Base-by-base conservation (phyloP, 2,888 invertebrate genomes). In the Ophonus ardosiacus region DNA sequence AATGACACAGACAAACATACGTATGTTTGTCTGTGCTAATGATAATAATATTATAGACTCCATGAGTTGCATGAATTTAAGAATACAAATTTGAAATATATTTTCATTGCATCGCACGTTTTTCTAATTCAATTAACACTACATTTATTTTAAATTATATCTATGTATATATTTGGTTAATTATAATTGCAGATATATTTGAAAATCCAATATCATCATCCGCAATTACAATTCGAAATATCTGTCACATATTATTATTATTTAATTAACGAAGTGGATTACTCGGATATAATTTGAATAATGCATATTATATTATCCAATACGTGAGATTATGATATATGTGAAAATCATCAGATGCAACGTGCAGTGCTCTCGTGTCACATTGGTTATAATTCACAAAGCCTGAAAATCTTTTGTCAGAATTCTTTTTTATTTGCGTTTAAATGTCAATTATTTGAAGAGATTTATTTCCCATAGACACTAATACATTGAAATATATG, bases 401-500 rank as follows among this genome's bases (percentile, higher is more conserved):
- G 5, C 13, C 43, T 0, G 59, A 7, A 13, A 59, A 59, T 17
- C 15, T 17, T 59, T 59, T 7, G 59, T 63, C 24, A 63, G 10
- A 17, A n/a, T 15, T 61, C 18, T 61, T 61, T 5, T 18, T 61
- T 3, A 8, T 15, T 18, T 24, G n/a, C n/a, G 13, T 40, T n/a
- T 38, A 68, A 68, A 31, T 68, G 68, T 40, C 38, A 68, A 38
- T 68, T n/a, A 68, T 13, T 0, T 15, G n/a, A 31, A 2, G 24
- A 68, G 68, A 68, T 68, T 15, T 68, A 68, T 38, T 65, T 15
- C 68, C 24, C 38, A 68, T 5, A 31, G 31, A 5, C 38, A 5
- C 68, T 24, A 68, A 68, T 68, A 15, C 13, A 68, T 68, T 68
- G 24, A 68, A 63, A 68, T 68, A 31, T n/a, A 68, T 68, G n/a